phyloP scores from a whole-genome alignment of 30 jellyfish, hydroid and myxozoan species.

The Catostylus mosaicus region DNA sequence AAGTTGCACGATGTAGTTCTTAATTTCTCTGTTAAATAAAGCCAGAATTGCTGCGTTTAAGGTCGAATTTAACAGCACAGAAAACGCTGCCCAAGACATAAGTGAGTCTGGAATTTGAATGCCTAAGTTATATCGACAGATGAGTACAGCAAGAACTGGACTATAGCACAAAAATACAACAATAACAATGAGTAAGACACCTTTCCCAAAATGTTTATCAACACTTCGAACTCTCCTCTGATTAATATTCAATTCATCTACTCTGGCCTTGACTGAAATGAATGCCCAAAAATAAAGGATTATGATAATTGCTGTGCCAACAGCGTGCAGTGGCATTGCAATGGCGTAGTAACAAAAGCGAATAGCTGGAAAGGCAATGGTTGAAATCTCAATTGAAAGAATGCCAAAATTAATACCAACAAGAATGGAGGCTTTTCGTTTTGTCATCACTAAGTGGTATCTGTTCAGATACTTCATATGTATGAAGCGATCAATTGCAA shows the following conservation, averaged over 20 bases:
- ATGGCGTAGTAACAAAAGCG: background rate
- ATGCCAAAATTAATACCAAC: background rate
- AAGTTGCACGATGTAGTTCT: background rate
- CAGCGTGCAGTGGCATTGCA: background rate
- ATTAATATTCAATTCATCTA: background rate
- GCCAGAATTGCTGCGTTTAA: background rate
- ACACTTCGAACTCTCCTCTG: background rate
- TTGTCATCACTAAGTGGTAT: slow-evolving; percentile 35
- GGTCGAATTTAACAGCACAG: background rate
- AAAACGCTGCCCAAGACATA: background rate
- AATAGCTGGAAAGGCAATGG: slow-evolving; percentile 1
- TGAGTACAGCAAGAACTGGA: background rate
- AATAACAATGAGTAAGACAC: background rate
- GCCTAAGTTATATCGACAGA: background rate
- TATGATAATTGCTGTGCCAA: background rate
- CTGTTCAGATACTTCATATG: slow-evolving; percentile 48
- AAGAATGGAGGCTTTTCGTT: background rate
- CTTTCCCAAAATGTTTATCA: background rate
- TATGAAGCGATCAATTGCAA: slow-evolving; percentile 43
- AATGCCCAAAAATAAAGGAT: background rate
- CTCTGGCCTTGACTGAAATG: background rate
- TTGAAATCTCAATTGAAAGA: background rate
- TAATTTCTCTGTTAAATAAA: slow-evolving; percentile 3
- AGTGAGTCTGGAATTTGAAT: background rate
- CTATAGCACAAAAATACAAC: background rate